Conservation (phyloP, 1,140 invertebrate species). For the Diploscapter pachys region DNA sequence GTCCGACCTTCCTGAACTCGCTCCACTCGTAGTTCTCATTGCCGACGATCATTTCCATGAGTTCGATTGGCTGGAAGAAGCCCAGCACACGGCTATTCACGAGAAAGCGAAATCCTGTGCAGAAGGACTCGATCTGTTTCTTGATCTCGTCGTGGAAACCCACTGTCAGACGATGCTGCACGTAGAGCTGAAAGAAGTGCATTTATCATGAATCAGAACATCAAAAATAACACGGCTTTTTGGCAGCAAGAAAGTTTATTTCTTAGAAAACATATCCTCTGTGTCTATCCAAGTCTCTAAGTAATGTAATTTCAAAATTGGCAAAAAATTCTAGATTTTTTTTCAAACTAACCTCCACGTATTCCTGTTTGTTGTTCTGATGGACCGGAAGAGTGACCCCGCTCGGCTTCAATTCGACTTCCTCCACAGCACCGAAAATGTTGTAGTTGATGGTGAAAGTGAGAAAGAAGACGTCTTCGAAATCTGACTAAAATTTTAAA, state of each 20-base stretch:
- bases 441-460: constrained; percentile 74
- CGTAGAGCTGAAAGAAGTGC: constrained; percentile 65
- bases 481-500: neutral
- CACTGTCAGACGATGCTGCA: constrained; percentile 83
- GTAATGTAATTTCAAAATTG: neutral
- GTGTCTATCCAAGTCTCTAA: neutral
- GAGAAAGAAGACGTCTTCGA: constrained; percentile 70
- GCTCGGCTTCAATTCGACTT: constrained; percentile 73
- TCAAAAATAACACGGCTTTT: too few species aligned
- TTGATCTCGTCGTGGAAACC: constrained; percentile 81
- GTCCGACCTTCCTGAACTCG: constrained; percentile 68
- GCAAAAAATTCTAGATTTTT: too few species aligned
- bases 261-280: neutral
- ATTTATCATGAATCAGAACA: too few species aligned
- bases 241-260: neutral
- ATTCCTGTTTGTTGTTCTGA: constrained; percentile 74
- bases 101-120: constrained; percentile 85
- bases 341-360: constrained; percentile 29
- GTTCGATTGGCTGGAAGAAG: constrained; percentile 85
- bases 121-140: constrained; percentile 77
- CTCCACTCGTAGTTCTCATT: constrained; percentile 89
- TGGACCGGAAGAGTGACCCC: constrained; percentile 80
- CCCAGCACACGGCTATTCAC: constrained; percentile 65
- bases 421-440: constrained; percentile 74
- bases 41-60: constrained; percentile 83